These are phyloP conservation scores for Rhopalosiphum padi DNA, from an alignment of 1,140 invertebrate genomes.

Conservation along the genomic window DNA sequence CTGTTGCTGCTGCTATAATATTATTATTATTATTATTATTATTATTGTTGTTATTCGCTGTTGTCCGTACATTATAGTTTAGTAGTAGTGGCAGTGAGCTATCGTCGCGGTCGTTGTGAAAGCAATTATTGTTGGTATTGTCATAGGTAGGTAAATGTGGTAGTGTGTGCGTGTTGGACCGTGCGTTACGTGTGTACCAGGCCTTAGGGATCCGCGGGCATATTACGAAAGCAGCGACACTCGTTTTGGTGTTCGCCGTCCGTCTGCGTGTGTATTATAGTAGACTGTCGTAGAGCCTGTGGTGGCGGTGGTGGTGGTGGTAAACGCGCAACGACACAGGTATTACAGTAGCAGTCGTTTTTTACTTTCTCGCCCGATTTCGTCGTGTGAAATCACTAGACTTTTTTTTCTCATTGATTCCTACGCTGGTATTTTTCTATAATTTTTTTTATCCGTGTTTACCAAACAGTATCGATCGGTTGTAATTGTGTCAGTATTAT, in stretches of 20 bases:
- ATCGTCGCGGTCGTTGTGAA: background rate
- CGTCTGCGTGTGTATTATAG: background rate
- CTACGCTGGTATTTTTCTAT: background rate
- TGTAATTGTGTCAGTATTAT: constrained; percentile 42
- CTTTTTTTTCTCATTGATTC: background rate
- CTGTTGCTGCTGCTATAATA: background rate
- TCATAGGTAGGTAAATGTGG: background rate
- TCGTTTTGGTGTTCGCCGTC: background rate
- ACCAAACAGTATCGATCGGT: background rate
- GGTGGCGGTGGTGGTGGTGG: background rate
- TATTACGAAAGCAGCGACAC: constrained; percentile 34
- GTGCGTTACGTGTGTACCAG: background rate
- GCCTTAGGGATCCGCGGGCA: background rate
- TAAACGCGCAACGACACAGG: constrained; percentile 3
- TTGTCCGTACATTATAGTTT: background rate
- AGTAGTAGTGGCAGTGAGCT: background rate
- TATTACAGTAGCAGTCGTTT: background rate
- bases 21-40: background rate
- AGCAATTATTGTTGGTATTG: background rate
- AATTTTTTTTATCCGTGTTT: background rate
- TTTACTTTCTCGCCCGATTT: constrained; percentile 43
- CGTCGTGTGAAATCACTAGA: background rate
- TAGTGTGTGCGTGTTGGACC: background rate
- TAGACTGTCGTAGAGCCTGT: too few relatives aligned
- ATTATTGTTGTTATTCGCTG: background rate